Evolutionary conservation across 2,888 invertebrate species (phyloP), one percentile per base, ranked within the genome.

Genomic region (Pocota personata): DNA sequence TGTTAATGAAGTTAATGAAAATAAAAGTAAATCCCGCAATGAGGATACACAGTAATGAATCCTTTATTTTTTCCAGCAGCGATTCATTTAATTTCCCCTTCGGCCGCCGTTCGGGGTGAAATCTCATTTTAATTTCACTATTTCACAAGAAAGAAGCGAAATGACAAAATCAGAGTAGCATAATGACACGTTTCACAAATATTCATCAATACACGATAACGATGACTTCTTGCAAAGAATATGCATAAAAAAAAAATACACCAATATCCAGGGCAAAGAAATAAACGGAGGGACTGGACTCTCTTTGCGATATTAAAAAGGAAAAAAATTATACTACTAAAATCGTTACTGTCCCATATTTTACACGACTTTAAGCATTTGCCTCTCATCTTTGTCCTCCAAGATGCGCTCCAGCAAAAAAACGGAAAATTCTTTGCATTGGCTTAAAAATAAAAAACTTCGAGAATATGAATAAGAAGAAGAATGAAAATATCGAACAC

Each of bases 1-100:
- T 82, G 66, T 86, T 86, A 82, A 86, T 86, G 86, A 82, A 82
- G 82, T 86, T 86, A 86, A 86, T 86, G 82, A 86, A 86, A 86
- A 86, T 62, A 82, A 86, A 86, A 82, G 86, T 86, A 71, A 84
- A 80, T 57, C 48, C 14, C 58, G 19, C 79, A 86, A 86, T 77
- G 72, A 67, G 86, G 86, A 82, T 77, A 86, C 84, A 76, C 60
- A 76, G 82, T 86, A 86, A 86, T 86, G 86, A 86, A 82, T 86
- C 82, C 76, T 77, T 86, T 82, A 67, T 66, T 76, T 60, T 57
- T 32, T 58, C 62, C 67, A 79, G 32, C 79, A 72, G 76, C 64
- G 66, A 77, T 86, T 82, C 55, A 82, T 82, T 77, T 72, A 72
- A 62, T 80, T 76, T 77, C 30, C 60, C 80, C 86, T 69, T 35